Percentiles rank a stretch among this genome's conserved stretches.
These are phyloP conservation scores for Gastracanthus pulcherrimus DNA, from an alignment of 2,888 invertebrate genomes.

Conservation along the genomic window DNA sequence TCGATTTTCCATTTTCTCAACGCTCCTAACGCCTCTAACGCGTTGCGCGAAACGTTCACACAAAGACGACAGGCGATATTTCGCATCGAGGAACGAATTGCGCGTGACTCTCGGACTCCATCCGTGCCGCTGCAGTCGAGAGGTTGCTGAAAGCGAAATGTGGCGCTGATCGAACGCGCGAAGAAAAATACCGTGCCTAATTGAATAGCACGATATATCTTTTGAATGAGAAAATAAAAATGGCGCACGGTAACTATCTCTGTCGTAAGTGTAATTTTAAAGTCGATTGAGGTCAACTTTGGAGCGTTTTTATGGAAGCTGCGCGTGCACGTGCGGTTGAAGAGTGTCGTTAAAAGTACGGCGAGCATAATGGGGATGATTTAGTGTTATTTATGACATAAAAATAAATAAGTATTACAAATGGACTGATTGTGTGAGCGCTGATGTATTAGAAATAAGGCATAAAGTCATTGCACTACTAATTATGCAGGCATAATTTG, in stretches of 20 bases:
- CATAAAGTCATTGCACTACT: no score
- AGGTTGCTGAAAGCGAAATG: conserved; percentile 15
- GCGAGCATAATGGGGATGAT: no score
- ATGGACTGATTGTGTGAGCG: no score
- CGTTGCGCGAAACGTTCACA: background rate
- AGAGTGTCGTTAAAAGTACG: no score
- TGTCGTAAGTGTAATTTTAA: conserved; percentile 9
- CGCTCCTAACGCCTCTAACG: no score
- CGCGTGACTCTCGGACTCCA: no score
- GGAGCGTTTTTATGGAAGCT: background rate
- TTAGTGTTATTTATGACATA: no score
- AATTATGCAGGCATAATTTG: no score
- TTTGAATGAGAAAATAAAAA: background rate
- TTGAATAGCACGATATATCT: background rate
- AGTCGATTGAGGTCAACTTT: conserved; percentile 2
- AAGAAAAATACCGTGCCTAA: conserved; percentile 11
- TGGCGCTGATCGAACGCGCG: background rate
- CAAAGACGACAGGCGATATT: background rate
- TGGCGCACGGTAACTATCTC: background rate
- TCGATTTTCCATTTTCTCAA: no score
- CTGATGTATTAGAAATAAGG: no score
- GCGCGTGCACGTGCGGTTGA: background rate
- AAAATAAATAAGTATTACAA: no score
- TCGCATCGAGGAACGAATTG: background rate
- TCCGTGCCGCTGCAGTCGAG: no score